Evolutionary conservation across 2,797 vertebrate species (phyloP).

Genomic region (Streptopelia turtur): DNA sequence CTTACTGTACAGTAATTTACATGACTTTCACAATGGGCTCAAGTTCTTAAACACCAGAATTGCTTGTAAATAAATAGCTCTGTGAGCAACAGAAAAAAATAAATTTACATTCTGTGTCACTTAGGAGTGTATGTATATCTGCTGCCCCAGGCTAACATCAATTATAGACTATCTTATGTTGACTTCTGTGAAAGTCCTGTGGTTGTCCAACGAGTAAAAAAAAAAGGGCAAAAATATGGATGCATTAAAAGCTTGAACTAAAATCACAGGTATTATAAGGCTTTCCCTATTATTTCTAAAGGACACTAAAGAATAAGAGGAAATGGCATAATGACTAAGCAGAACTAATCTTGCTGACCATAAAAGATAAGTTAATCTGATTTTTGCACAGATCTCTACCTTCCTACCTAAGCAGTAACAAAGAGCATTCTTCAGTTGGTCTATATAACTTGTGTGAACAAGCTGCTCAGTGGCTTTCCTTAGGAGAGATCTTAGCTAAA

Average conservation of each 20-base stretch:
- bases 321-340: neutral
- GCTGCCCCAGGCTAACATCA: constrained; percentile 39
- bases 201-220: constrained; percentile 35
- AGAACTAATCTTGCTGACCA: neutral
- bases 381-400: neutral
- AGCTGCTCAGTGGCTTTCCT: neutral
- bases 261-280: neutral
- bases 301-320: neutral
- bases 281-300: neutral
- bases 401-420: neutral
- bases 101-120: constrained; percentile 13
- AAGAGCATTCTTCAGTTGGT: neutral
- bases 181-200: constrained; percentile 44
- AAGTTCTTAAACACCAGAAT: neutral
- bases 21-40: neutral
- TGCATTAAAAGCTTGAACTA: constrained; percentile 12
- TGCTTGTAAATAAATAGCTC: neutral
- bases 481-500: neutral
- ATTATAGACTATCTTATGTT: constrained; percentile 18
- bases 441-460: neutral
- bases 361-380: neutral
- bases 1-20: neutral
- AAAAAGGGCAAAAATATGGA: neutral
- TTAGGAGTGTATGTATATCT: neutral
- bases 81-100: neutral